Conservation (phyloP, 2,888 invertebrate species). For the Lycia hirtaria region DNA sequence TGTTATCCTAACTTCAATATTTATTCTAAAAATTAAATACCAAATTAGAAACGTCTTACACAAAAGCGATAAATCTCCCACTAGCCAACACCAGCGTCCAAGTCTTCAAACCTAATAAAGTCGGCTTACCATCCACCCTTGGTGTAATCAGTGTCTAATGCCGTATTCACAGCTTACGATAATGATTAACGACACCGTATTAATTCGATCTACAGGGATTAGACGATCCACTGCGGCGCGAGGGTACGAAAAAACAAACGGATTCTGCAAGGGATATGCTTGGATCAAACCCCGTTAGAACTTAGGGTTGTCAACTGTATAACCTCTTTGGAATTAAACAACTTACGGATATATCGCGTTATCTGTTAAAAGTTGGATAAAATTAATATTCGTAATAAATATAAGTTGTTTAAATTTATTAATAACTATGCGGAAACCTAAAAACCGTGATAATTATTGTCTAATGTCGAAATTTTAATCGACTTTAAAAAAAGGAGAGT, state of each 20-base stretch:
- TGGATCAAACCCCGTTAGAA: slow-evolving; percentile 6
- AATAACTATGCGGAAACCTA: no score
- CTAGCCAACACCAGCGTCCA: slow-evolving; percentile 40
- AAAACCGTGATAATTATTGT: no score
- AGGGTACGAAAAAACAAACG: slow-evolving; percentile 79
- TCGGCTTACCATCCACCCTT: slow-evolving; percentile 72
- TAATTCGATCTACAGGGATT: slow-evolving; percentile 82
- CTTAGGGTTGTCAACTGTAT: slow-evolving; percentile 27
- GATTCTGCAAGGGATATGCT: slow-evolving; percentile 68
- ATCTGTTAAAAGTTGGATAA: no score
- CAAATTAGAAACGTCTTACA: not conserved
- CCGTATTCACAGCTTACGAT: slow-evolving; percentile 79
- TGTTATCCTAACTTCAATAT: not conserved
- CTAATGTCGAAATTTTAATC: no score
- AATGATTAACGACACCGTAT: slow-evolving; percentile 84
- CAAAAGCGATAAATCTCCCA: slow-evolving; percentile 13
- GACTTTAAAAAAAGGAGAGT: no score
- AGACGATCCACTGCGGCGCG: slow-evolving; percentile 67
- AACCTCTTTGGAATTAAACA: no score
- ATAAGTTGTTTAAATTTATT: no score
- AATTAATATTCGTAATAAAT: no score
- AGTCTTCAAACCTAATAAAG: slow-evolving; percentile 50
- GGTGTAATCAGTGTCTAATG: slow-evolving; percentile 80
- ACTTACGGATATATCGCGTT: no score
- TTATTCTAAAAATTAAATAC: not conserved